Percentiles rank a stretch among this genome's conserved stretches.
These are phyloP conservation scores for Pipistrellus pygmaeus DNA, from an alignment of 2,797 vertebrate species.

Conservation along the genomic window DNA sequence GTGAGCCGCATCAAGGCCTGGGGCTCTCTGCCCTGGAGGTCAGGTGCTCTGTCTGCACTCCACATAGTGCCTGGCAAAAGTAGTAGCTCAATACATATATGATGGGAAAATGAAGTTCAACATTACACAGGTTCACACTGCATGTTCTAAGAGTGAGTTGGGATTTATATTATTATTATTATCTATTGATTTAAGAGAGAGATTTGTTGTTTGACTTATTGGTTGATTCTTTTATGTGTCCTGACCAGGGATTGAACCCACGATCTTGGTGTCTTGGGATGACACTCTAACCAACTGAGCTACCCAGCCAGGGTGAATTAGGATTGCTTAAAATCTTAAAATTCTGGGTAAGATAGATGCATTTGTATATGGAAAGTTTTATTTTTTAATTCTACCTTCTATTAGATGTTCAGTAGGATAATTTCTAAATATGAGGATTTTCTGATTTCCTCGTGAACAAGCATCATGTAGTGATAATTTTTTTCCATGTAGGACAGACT, in stretches of 20 bases:
- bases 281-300: background rate
- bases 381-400: background rate
- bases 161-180: background rate
- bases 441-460: slow-evolving; percentile 35
- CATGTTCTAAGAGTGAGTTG: background rate
- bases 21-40: background rate
- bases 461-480: background rate
- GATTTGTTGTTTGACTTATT: background rate
- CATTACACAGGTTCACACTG: background rate
- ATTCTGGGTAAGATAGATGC: background rate
- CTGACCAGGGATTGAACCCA: background rate
- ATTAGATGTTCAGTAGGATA: background rate
- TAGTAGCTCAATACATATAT: background rate
- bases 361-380: background rate
- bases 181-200: background rate
- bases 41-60: background rate
- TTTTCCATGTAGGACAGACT: background rate
- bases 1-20: background rate
- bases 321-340: slow-evolving; percentile 46
- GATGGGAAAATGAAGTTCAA: background rate
- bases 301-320: background rate
- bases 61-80: background rate
- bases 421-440: slow-evolving; percentile 37
- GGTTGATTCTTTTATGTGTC: background rate
- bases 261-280: background rate